Percentiles rank a stretch among this genome's conserved stretches.
These are phyloP conservation scores for Morpho helenor DNA, from an alignment of 2,888 invertebrate species.

Conservation along the genomic window DNA sequence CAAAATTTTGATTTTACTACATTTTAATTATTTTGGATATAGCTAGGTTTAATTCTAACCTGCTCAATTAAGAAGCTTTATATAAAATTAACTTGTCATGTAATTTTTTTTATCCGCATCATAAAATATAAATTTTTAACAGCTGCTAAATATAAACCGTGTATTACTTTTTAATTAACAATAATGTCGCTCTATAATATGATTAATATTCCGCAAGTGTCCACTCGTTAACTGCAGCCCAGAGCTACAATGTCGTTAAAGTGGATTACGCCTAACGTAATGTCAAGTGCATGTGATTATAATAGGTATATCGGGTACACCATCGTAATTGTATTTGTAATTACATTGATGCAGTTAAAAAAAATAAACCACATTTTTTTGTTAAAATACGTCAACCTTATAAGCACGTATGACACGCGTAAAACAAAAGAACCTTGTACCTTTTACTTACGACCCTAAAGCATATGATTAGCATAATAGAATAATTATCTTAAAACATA, in stretches of 20 bases:
- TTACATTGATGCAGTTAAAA: neutral
- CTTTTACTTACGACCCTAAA: no score
- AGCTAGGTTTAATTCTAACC: no score
- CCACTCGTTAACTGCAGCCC: slow-evolving; percentile 14
- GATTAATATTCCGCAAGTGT: slow-evolving; percentile 24
- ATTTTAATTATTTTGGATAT: no score
- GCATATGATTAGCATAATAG: no score
- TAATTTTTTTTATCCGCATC: slow-evolving; percentile 3
- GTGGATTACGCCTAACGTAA: slow-evolving; percentile 7
- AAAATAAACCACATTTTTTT: no score
- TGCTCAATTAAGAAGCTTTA: no score
- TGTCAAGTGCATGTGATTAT: slow-evolving; percentile 3
- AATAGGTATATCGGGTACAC: slow-evolving; percentile 1
- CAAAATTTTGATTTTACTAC: no score
- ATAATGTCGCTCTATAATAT: slow-evolving; percentile 19
- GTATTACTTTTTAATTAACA: slow-evolving; percentile 14
- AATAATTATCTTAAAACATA: no score
- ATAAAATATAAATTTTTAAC: slow-evolving; percentile 2
- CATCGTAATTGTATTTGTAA: slow-evolving; percentile 4
- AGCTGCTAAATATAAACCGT: slow-evolving; percentile 6
- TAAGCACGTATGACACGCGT: no score
- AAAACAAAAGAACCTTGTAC: no score
- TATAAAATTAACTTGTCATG: slow-evolving; percentile 4
- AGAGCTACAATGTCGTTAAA: slow-evolving; percentile 15
- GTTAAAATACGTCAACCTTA: no score